Base-by-base conservation (phyloP, 2,888 invertebrate genomes). In the Ephialtes manifestator region DNA sequence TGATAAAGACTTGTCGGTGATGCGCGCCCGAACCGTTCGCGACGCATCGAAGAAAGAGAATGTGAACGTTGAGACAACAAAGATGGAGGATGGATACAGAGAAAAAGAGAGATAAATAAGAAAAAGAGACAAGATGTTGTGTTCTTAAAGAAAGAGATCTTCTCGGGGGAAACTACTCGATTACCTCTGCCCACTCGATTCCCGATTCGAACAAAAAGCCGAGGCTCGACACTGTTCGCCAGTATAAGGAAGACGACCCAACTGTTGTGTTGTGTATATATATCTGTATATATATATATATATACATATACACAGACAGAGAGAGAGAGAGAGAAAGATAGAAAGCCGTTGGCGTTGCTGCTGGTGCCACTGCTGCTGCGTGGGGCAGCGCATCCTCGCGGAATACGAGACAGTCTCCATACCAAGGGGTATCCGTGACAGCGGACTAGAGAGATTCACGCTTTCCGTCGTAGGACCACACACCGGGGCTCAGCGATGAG, bases 141-240 rank as follows among this genome's bases (percentile, higher is more conserved):
- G 65, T 80, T 53, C 79, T 77, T 55, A 79, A 85, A 83, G 82
- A 84, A 83, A 84, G 82, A 82, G 77, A 86, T 84, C 83, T 83
- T 78, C 39, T 18, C 20, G 68, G 68, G 74, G 75, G 78, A 82
- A 83, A 82, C 81, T 81, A 81, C 85, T 79, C 85, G 85, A 85
- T 85, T 82, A 82, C 85, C 70, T 81, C 82, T 85, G 82, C 85
- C 85, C 85, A 79, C 85, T 85, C 82, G 85, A 85, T 82, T 84
- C 63, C 89, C 88, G 87, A 86, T 84, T 84, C 86, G 86, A 53
- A 88, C 77, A 83, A 86, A 84, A 68, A 70, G 84, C 83, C 82
- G 83, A 82, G 80, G 79, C 81, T 77, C 85, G 80, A 76, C 67
- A 85, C 80, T 60, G 39, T 80, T 53, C 53, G 20, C 53, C 67